Evolutionary conservation across 2,888 invertebrate species (phyloP).

Genomic region (Dermolepida albohirtum): DNA sequence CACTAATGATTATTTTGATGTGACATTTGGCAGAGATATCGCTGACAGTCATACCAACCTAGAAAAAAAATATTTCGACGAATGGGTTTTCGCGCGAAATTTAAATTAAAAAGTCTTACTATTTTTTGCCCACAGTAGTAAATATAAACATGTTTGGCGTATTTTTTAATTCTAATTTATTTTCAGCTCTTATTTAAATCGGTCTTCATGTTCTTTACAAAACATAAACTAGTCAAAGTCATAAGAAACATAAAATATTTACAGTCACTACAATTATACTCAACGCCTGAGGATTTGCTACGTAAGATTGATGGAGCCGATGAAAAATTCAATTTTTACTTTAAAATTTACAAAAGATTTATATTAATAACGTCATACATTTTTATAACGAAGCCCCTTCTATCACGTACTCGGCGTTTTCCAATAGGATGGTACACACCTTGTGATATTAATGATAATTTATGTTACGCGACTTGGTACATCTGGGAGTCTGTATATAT

Average conservation of each 20-base stretch:
- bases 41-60: no score
- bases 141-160: neutral
- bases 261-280: neutral
- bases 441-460: slow-evolving; percentile 27
- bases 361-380: slow-evolving; percentile 22
- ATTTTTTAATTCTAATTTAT: neutral
- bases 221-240: slow-evolving; percentile 8
- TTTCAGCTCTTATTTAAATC: slow-evolving; percentile 27
- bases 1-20: no score
- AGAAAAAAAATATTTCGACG: no score
- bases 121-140: no score
- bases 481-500: slow-evolving; percentile 15
- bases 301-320: slow-evolving; percentile 10
- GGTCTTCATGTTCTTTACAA: slow-evolving; percentile 21
- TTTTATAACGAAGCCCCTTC: slow-evolving; percentile 24
- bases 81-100: no score
- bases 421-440: slow-evolving; percentile 26
- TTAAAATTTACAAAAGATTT: slow-evolving; percentile 25
- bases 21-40: no score
- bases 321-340: slow-evolving; percentile 1
- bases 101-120: no score
- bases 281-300: neutral
- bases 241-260: slow-evolving; percentile 3
- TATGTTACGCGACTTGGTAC: slow-evolving; percentile 20
- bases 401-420: slow-evolving; percentile 5